Conservation (phyloP, 2,888 invertebrate genomes). For the Drosophila mimica region DNA sequence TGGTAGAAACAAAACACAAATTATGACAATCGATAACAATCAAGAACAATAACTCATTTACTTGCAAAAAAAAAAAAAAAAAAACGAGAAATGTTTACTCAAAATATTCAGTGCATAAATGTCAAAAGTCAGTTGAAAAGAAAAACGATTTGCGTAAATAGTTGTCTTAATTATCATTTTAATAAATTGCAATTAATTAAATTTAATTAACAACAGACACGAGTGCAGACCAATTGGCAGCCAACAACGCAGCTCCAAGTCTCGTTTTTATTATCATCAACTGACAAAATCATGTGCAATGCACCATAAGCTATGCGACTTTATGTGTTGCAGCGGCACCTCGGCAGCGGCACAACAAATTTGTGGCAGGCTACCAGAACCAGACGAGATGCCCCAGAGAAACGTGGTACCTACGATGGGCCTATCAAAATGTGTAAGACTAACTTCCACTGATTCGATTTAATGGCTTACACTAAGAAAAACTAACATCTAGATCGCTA, state of each 20-base stretch:
- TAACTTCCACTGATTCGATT: slow-evolving; percentile 55
- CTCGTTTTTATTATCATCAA: slow-evolving; percentile 77
- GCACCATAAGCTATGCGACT: slow-evolving; percentile 73
- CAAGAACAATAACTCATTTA: slow-evolving; percentile 37
- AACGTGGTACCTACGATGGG: slow-evolving; percentile 19
- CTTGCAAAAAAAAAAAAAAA: slow-evolving; percentile 17
- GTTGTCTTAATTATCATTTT: slow-evolving; percentile 52
- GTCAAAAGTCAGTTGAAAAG: slow-evolving; percentile 9
- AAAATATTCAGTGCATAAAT: slow-evolving; percentile 31
- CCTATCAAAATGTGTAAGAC: slow-evolving; percentile 16
- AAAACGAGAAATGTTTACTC: slow-evolving; percentile 1
- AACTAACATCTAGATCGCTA: neutral
- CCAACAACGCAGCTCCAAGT: slow-evolving; percentile 49
- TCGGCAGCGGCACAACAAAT: slow-evolving; percentile 59
- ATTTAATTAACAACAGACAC: slow-evolving; percentile 72
- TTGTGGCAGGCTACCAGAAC: slow-evolving; percentile 60
- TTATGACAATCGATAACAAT: slow-evolving; percentile 42
- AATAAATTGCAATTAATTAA: slow-evolving; percentile 81
- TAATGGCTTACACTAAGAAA: slow-evolving; percentile 46
- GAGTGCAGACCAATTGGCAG: slow-evolving; percentile 40
- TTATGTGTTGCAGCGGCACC: slow-evolving; percentile 67
- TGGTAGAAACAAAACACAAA: slow-evolving; percentile 31
- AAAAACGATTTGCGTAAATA: slow-evolving; percentile 35
- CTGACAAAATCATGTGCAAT: slow-evolving; percentile 79
- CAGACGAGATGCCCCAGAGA: slow-evolving; percentile 9